Base-by-base conservation (phyloP, 2,113 vertebrate genomes). In the Sterrhoptilus dennistouni region DNA sequence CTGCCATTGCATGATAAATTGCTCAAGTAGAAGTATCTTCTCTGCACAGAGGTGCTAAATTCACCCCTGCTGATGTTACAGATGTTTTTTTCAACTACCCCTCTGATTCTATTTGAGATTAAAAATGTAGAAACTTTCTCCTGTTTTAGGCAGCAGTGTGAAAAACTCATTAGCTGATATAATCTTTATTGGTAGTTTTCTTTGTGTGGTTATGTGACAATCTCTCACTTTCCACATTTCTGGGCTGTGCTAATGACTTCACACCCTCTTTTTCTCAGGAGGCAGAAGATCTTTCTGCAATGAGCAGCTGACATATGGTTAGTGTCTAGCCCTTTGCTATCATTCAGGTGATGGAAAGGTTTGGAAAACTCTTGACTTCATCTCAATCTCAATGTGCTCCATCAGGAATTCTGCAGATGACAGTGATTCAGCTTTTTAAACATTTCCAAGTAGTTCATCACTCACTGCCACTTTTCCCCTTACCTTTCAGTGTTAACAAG, bases 71-170 rank as follows among this genome's bases (percentile, higher is more conserved):
- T 96, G 95, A 65, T 85, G 76, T 87, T 96, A 95, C 96, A 97
- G 94, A 95, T 98, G 92, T 94, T 97, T 97, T 97, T 91, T 71
- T 86, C 91, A 87, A 38, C 45, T 52, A 87, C 33, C 19, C 36
- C 49, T 96, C 64, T 72, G 33, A 90, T 96, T 95, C 64, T 88
- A 35, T 87, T 90, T 82, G 83, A 97, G 76, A 95, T 91, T 33
- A 82, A 83, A 84, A 96, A 92, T 57, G 53, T 56, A 60, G 75
- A 96, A 97, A 72, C 49, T 63, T 89, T 93, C 92, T 80, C 75
- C 61, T 87, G 50, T 77, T 75, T 54, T 60, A 93, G 71, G 54
- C 59, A 95, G 69, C n/a, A 85, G 60, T 74, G 61, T 79, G 89
- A 78, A 93, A 94, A 97, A 79, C 64, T 90, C 82, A 90, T 96